These are phyloP conservation scores for Machaerirhynchus nigripectus DNA, from an alignment of 2,113 vertebrate species.

Conservation along the genomic window DNA sequence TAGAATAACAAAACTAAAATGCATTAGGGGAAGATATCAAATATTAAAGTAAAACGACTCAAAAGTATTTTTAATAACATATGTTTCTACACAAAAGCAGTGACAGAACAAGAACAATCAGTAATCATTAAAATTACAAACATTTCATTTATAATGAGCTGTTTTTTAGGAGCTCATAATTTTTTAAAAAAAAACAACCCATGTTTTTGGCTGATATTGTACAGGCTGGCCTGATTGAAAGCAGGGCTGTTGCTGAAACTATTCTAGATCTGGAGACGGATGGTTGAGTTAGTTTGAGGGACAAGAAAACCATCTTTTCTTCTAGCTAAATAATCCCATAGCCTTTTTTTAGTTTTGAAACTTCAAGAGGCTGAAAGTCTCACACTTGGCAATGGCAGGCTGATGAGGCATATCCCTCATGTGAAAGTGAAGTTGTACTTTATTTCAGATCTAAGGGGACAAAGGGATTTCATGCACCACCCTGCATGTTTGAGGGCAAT, in stretches of 20 bases:
- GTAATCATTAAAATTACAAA: background rate
- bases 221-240: background rate
- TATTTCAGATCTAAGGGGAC: background rate
- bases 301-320: background rate
- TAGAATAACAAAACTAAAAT: background rate
- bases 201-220: background rate
- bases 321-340: background rate
- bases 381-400: background rate
- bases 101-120: background rate
- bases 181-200: background rate
- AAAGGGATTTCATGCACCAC: rapidly evolving
- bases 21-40: background rate
- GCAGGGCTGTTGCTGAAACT: background rate
- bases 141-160: background rate
- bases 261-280: background rate
- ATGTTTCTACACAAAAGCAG: background rate
- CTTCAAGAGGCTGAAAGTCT: background rate
- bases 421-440: background rate
- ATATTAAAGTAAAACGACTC: background rate
- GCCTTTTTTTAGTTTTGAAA: background rate
- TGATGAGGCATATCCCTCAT: background rate
- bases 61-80: background rate
- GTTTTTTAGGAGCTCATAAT: background rate
- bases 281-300: background rate
- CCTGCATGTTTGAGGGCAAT: background rate